phyloP scores from a whole-genome alignment of 2,888 invertebrate genomes.

The Caenorhabditis sp. region DNA sequence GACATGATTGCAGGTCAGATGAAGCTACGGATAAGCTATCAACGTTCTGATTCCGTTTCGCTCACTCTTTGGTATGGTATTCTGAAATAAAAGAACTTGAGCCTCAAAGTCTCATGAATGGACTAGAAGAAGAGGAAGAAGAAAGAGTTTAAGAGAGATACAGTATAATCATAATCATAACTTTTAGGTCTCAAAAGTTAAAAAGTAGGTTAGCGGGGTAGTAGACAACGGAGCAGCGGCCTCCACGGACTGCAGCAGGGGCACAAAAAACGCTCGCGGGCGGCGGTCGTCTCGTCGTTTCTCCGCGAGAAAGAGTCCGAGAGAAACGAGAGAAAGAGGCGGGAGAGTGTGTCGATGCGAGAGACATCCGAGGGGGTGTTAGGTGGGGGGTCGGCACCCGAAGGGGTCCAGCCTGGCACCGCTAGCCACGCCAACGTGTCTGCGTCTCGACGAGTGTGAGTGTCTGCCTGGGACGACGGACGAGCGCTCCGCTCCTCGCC shows the following conservation, averaged over 20 bases:
- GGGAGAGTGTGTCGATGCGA: not conserved
- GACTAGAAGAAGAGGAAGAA: slow-evolving; percentile 4
- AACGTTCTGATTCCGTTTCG: too few species aligned
- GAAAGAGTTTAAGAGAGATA: not conserved
- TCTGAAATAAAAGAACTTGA: not conserved
- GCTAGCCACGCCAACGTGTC: slow-evolving; percentile 52
- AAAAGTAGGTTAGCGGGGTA: slow-evolving; percentile 49
- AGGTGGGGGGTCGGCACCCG: slow-evolving; percentile 53
- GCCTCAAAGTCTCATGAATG: not conserved
- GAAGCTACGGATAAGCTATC: too few species aligned
- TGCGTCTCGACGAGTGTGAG: slow-evolving; percentile 34
- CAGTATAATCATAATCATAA: too few species aligned
- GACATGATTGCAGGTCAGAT: too few species aligned
- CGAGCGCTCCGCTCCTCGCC: not conserved
- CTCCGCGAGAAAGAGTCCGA: slow-evolving; percentile 1
- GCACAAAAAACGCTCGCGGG: slow-evolving; percentile 38
- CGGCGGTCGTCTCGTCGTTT: slow-evolving; percentile 27
- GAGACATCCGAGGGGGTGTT: slow-evolving; percentile 30
- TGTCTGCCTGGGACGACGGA: not conserved
- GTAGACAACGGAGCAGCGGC: slow-evolving; percentile 47
- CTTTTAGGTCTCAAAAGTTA: too few species aligned
- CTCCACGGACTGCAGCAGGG: slow-evolving; percentile 22
- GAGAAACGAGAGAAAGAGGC: slow-evolving; percentile 31
- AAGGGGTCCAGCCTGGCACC: slow-evolving; percentile 58
- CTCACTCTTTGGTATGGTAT: slow-evolving; percentile 14